phyloP scores from a whole-genome alignment of 2,797 vertebrate genomes.

The Rhadinocentrus ornatus region DNA sequence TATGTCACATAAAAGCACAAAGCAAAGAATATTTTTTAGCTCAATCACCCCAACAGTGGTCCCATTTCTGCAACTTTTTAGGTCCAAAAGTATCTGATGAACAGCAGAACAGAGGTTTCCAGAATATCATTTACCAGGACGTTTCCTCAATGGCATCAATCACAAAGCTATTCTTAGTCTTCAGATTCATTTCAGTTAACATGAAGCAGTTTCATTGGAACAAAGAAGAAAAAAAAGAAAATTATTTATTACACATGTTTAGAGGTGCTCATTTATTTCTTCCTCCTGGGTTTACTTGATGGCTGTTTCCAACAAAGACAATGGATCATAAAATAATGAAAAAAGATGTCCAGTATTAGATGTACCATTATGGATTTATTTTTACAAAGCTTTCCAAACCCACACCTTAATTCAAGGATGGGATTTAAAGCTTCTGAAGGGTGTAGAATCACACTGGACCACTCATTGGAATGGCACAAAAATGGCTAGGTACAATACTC shows the following conservation, averaged over 20 bases:
- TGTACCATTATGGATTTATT: no score
- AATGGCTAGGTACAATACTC: no score
- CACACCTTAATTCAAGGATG: no score
- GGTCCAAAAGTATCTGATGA: conserved; percentile 28
- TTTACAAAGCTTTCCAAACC: background rate
- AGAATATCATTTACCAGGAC: conserved; percentile 45
- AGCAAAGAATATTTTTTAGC: conserved; percentile 8
- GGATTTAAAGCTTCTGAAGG: background rate
- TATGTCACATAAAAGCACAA: conserved; percentile 12
- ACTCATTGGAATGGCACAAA: background rate
- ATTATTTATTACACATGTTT: no score
- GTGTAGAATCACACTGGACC: no score
- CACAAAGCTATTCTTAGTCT: conserved; percentile 47
- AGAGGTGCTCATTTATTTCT: background rate
- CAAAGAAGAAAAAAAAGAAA: conserved; percentile 3
- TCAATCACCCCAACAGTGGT: conserved; percentile 2
- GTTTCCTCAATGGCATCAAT: conserved; percentile 48
- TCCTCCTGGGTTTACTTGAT: background rate
- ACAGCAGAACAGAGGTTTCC: conserved; percentile 35
- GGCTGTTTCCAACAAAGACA: background rate
- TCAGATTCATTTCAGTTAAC: conserved; percentile 22
- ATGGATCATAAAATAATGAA: background rate
- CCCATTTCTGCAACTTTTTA: conserved; percentile 19
- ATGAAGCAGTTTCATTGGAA: conserved; percentile 37
- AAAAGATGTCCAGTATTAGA: background rate